Evolutionary conservation across 2,888 invertebrate species (phyloP).

Genomic region (Octonoba sinensis): DNA sequence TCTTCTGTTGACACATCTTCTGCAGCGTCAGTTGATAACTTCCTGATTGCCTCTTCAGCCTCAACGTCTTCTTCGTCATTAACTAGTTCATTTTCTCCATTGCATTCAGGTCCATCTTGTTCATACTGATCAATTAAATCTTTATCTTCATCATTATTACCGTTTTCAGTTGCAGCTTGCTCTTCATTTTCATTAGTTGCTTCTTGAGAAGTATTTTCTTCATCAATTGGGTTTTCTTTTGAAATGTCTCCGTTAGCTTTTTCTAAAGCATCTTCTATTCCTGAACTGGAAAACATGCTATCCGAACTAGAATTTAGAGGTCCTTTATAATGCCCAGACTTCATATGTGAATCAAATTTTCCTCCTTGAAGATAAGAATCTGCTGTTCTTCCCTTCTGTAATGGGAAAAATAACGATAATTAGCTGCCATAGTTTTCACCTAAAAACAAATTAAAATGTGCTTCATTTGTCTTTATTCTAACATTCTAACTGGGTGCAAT

Average conservation of each 20-base stretch:
- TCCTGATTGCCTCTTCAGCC: slow-evolving; percentile 9
- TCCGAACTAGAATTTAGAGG: slow-evolving; percentile 37
- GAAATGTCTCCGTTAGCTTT: slow-evolving; percentile 3
- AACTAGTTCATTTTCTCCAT: slow-evolving; percentile 1
- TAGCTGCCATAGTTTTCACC: not conserved
- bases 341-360: slow-evolving; percentile 23
- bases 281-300: slow-evolving; percentile 27
- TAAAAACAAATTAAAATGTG: no score
- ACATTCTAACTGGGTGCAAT: no score
- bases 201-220: not conserved
- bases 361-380: slow-evolving; percentile 65
- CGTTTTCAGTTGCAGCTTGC: not conserved
- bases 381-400: slow-evolving; percentile 66
- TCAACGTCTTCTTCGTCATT: slow-evolving; percentile 2
- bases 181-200: not conserved
- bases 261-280: slow-evolving; percentile 8
- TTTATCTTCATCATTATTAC: not conserved
- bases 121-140: not conserved
- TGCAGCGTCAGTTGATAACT: not conserved
- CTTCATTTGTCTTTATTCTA: no score
- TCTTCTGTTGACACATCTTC: not conserved
- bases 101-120: slow-evolving; percentile 3
- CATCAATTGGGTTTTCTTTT: not conserved
- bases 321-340: slow-evolving; percentile 5
- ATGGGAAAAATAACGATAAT: slow-evolving; percentile 14